These are phyloP conservation scores for Drosophila nigrodunni DNA, from an alignment of 1,140 invertebrate genomes.

Conservation along the genomic window DNA sequence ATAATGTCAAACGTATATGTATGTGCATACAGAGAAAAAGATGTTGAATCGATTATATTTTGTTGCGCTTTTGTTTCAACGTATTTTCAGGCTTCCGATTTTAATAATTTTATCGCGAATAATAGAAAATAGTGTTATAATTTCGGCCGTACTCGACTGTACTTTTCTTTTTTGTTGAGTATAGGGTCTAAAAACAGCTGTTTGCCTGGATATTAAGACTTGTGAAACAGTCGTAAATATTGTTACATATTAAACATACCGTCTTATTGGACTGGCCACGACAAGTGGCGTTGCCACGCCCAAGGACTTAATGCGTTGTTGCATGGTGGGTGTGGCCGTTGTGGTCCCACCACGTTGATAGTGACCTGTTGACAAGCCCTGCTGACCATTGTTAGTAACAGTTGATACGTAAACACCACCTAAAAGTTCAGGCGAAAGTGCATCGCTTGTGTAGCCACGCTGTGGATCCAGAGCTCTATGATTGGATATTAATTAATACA, in stretches of 20 bases:
- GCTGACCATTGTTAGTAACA: slow-evolving; percentile 49
- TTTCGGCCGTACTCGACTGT: no score
- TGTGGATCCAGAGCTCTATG: slow-evolving; percentile 87
- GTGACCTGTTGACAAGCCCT: slow-evolving; percentile 68
- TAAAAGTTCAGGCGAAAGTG: slow-evolving; percentile 86
- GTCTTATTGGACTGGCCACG: slow-evolving; percentile 92
- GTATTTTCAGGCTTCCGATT: no score
- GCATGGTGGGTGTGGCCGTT: slow-evolving; percentile 90
- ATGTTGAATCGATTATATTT: no score
- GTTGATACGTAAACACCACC: slow-evolving; percentile 55
- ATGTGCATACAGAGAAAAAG: no score
- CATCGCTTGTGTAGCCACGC: slow-evolving; percentile 89
- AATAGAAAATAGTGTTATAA: no score
- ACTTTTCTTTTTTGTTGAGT: no score
- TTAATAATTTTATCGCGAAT: no score
- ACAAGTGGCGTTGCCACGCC: slow-evolving; percentile 95
- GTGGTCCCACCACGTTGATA: slow-evolving; percentile 74
- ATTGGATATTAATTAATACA: slow-evolving; percentile 6
- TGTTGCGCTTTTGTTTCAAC: no score
- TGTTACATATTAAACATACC: slow-evolving; percentile 86
- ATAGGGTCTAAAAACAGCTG: no score
- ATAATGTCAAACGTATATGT: no score
- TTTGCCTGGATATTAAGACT: not conserved
- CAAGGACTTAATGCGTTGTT: slow-evolving; percentile 94
- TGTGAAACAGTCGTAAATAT: not conserved